Conservation (phyloP, 2,113 vertebrate species). For the Silurus glanis region DNA sequence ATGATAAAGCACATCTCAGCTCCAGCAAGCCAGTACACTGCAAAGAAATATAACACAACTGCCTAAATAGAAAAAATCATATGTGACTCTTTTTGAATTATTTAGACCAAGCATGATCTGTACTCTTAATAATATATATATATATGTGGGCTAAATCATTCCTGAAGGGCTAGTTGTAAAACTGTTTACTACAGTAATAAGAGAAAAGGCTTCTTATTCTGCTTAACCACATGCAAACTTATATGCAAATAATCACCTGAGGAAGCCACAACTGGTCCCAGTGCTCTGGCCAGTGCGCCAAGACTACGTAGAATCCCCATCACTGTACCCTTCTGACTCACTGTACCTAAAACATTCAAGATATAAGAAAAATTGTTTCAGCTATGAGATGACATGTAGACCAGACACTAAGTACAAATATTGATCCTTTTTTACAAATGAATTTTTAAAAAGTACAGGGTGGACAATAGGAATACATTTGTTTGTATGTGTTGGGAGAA, state of each 20-base stretch:
- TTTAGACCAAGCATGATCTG: slow-evolving; percentile 5
- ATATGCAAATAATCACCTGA: slow-evolving; percentile 68
- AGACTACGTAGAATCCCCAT: slow-evolving; percentile 95
- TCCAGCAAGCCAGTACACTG: slow-evolving; percentile 94
- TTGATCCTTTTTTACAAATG: neutral
- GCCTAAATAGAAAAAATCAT: neutral
- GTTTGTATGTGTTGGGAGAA: neutral
- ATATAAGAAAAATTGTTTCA: neutral
- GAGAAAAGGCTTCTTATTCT: neutral
- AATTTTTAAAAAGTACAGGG: neutral
- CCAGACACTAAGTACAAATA: neutral
- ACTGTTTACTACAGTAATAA: neutral
- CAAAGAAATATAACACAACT: slow-evolving; percentile 47
- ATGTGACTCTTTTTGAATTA: neutral
- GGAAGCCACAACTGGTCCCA: slow-evolving; percentile 84
- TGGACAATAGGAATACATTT: neutral
- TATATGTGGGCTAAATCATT: neutral
- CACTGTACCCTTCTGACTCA: slow-evolving; percentile 85
- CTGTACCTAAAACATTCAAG: slow-evolving; percentile 72
- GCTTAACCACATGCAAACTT: neutral
- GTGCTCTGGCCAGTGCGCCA: slow-evolving; percentile 86
- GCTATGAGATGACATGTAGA: neutral
- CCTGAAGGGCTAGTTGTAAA: neutral
- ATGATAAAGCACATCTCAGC: slow-evolving; percentile 81
- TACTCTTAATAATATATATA: neutral